Conservation (phyloP, 2,113 vertebrate genomes). For the Pycnonotus jocosus region DNA sequence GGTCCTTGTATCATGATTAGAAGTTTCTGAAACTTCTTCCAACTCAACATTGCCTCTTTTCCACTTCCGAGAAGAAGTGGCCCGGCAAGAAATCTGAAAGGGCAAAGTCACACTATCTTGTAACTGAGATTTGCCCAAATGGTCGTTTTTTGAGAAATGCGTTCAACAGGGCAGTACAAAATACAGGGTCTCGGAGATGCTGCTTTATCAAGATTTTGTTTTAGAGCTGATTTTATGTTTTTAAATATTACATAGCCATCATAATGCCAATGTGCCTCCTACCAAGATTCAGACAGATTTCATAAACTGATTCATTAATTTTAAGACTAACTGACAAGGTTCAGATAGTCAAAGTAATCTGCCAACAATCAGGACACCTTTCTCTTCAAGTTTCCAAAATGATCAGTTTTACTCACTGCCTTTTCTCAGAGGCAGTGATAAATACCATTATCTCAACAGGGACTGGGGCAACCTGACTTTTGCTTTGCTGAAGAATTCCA, state of each 20-base stretch:
- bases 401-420: not conserved
- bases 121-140: not conserved
- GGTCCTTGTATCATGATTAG: accelerated
- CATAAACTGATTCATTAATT: not conserved
- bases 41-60: accelerated
- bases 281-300: not conserved
- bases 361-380: not conserved
- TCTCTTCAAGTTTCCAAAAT: not conserved
- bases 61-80: not conserved
- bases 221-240: not conserved
- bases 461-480: not conserved
- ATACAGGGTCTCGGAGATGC: accelerated
- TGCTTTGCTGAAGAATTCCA: not conserved
- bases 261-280: not conserved
- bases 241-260: not conserved
- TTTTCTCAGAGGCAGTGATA: not conserved
- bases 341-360: not conserved
- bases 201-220: not conserved
- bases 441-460: not conserved
- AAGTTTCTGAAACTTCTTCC: not conserved
- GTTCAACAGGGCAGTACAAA: accelerated
- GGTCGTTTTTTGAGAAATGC: not conserved
- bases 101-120: not conserved
- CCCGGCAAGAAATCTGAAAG: not conserved
- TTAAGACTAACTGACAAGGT: not conserved